phyloP scores from a whole-genome alignment of 2,113 vertebrate species.

The Calidris pugnax region DNA sequence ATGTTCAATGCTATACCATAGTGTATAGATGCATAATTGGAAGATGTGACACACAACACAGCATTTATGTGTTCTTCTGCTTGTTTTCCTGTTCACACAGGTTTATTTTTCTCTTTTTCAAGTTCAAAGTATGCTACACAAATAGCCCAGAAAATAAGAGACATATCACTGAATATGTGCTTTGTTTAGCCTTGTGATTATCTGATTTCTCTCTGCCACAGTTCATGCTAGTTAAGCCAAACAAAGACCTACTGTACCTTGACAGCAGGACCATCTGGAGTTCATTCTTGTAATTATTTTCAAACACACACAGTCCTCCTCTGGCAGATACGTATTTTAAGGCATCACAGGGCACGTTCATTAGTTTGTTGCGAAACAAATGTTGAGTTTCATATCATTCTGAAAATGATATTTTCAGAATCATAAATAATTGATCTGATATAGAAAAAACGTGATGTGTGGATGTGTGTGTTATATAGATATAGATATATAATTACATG shows the following conservation, averaged over 20 bases:
- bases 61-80: not conserved
- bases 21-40: not conserved
- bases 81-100: not conserved
- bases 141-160: not conserved
- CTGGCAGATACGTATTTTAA: not conserved
- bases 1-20: not conserved
- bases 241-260: conserved; percentile 21
- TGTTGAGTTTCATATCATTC: not conserved
- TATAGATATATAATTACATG: not conserved
- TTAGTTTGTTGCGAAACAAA: not conserved
- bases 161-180: not conserved
- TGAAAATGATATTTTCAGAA: not conserved
- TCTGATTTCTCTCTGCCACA: conserved; percentile 4
- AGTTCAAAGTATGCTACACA: not conserved
- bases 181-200: conserved; percentile 28
- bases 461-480: not conserved
- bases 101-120: not conserved
- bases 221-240: conserved; percentile 15
- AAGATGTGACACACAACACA: not conserved
- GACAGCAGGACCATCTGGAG: conserved; percentile 3
- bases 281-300: conserved; percentile 29
- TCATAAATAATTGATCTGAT: not conserved
- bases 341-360: not conserved
- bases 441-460: not conserved
- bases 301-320: not conserved